A percentile compares a stretch with the other conserved stretches of the same genome.
These are phyloP conservation scores for Hippocampus barbouri DNA, from an alignment of 2,113 vertebrate species.

Conservation along the genomic window DNA sequence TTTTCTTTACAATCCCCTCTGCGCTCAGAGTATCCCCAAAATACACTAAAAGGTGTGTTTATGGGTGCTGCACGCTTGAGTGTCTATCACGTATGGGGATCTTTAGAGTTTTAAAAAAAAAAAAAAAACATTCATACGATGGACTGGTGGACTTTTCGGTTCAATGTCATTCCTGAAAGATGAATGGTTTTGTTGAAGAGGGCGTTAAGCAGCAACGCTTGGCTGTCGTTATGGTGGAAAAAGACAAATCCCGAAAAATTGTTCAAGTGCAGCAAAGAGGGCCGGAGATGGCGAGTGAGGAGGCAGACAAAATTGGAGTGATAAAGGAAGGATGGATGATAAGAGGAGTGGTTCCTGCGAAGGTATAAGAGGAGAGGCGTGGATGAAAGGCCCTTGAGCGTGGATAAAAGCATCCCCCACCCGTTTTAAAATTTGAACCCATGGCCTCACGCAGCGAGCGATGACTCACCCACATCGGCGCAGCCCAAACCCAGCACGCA, in stretches of 20 bases:
- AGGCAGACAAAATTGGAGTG: slow-evolving; percentile 16
- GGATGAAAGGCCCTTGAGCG: not conserved
- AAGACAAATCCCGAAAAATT: not conserved
- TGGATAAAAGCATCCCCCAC: slow-evolving; percentile 49
- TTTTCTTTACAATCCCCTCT: slow-evolving; percentile 40
- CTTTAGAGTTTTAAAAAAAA: too few species aligned
- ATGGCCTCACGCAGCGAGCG: slow-evolving; percentile 34
- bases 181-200: slow-evolving; percentile 11
- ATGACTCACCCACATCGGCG: slow-evolving; percentile 65
- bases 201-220: slow-evolving; percentile 7
- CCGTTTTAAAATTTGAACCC: slow-evolving; percentile 48
- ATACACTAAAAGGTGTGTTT: slow-evolving; percentile 33
- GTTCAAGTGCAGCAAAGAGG: not conserved
- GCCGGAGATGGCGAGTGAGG: slow-evolving; percentile 9
- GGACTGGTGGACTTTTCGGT: slow-evolving; percentile 42
- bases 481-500: slow-evolving; percentile 63
- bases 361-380: not conserved
- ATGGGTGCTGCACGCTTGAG: slow-evolving; percentile 11
- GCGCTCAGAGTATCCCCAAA: slow-evolving; percentile 17
- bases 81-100: slow-evolving; percentile 1
- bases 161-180: slow-evolving; percentile 41
- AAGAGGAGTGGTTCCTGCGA: slow-evolving; percentile 14
- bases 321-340: slow-evolving; percentile 39
- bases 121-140: slow-evolving; percentile 32
- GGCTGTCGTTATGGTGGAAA: slow-evolving; percentile 6